Percentiles rank a stretch among this genome's conserved stretches.
Conservation (phyloP, 2,888 invertebrate species). For the Agonum fuliginosum region DNA sequence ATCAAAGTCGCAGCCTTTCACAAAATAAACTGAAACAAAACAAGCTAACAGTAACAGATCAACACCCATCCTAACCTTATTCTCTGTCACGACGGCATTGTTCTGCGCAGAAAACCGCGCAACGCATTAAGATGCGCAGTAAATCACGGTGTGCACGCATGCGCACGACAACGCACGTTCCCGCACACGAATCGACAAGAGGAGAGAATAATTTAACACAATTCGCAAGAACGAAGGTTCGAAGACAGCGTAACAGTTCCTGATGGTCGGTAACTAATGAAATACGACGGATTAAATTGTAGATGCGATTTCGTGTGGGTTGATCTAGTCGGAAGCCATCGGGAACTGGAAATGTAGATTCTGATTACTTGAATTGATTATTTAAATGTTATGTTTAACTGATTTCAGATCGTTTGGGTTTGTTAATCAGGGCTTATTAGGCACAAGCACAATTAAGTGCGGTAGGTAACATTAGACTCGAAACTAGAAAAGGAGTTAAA, state of each 20-base stretch:
- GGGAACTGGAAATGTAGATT: constrained; percentile 20
- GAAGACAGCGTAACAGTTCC: constrained; percentile 42
- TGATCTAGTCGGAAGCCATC: constrained; percentile 25
- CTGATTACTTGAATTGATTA: constrained; percentile 28
- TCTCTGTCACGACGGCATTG: constrained; percentile 30
- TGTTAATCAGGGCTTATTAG: constrained; percentile 2
- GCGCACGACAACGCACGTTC: constrained; percentile 15
- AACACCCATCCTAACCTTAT: constrained; percentile 43
- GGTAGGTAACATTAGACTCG: constrained; percentile 36
- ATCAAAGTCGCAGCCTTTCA: constrained; percentile 19
- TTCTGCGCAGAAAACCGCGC: not conserved
- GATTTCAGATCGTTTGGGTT: constrained; percentile 25
- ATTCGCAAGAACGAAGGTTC: constrained; percentile 5
- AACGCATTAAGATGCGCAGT: constrained; percentile 5
- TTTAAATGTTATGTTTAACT: constrained; percentile 23
- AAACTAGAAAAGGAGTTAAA: too few species aligned
- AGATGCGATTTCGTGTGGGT: constrained; percentile 25
- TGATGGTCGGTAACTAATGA: constrained; percentile 34
- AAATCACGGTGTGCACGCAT: constrained; percentile 23
- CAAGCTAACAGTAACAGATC: constrained; percentile 3
- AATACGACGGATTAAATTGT: constrained; percentile 25
- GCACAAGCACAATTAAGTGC: not conserved
- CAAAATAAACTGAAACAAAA: constrained; percentile 25
- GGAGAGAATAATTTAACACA: constrained; percentile 33
- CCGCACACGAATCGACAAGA: constrained; percentile 27